Conservation (phyloP, 1,140 invertebrate genomes). For the Bombus difficillimus region DNA sequence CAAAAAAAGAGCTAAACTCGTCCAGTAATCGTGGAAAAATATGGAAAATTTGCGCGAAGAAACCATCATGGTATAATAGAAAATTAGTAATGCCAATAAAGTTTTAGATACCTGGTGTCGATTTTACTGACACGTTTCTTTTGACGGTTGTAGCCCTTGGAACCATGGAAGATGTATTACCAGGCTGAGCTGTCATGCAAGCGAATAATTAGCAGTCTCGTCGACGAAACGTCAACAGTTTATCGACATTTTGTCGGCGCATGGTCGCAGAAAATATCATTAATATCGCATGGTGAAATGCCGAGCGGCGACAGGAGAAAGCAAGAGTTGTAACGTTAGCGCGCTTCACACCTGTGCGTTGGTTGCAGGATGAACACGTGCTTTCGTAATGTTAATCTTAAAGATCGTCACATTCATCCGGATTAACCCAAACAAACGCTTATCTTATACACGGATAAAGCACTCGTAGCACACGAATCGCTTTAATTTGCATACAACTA, state of each 20-base stretch:
- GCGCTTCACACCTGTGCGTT: slow-evolving; percentile 32
- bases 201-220: slow-evolving; percentile 67
- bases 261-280: slow-evolving; percentile 7
- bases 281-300: slow-evolving; percentile 36
- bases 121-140: slow-evolving; percentile 74
- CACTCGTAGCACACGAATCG: slow-evolving; percentile 26
- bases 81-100: slow-evolving; percentile 53
- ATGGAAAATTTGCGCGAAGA: neutral
- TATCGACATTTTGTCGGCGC: slow-evolving; percentile 50
- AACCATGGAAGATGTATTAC: slow-evolving; percentile 62
- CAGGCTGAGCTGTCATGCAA: slow-evolving; percentile 78
- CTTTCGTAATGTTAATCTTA: slow-evolving; percentile 37
- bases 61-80: slow-evolving; percentile 20
- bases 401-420: slow-evolving; percentile 15
- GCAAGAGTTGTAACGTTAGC: slow-evolving; percentile 46
- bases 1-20: neutral
- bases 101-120: slow-evolving; percentile 69
- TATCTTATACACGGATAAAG: slow-evolving; percentile 16
- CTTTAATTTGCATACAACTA: slow-evolving; percentile 10
- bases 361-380: slow-evolving; percentile 31
- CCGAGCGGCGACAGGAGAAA: slow-evolving; percentile 46
- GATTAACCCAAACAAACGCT: slow-evolving; percentile 7
- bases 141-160: slow-evolving; percentile 71
- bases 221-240: slow-evolving; percentile 46
- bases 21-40: too few species aligned